These are phyloP conservation scores for Ridgeia piscesae DNA, from an alignment of 1,140 invertebrate species.

Conservation along the genomic window DNA sequence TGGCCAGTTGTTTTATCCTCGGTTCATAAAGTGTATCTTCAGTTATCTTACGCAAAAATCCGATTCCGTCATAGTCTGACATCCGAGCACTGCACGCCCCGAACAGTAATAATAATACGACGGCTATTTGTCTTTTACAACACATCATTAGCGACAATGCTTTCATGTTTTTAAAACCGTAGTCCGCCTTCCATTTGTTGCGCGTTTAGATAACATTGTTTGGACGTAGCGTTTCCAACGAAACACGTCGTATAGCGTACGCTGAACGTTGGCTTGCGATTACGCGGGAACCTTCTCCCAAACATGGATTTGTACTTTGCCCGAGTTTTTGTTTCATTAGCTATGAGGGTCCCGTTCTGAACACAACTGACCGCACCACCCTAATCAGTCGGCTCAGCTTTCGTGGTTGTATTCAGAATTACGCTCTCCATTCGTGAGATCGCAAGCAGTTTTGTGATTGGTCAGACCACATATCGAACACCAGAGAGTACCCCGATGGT, in stretches of 20 bases:
- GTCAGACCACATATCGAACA: too few relatives aligned
- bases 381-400: too few relatives aligned
- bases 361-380: too few relatives aligned
- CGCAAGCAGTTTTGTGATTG: too few relatives aligned
- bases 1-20: not conserved
- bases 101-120: not conserved
- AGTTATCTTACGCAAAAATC: not conserved
- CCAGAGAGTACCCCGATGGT: too few relatives aligned
- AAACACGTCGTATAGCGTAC: not conserved
- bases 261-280: not conserved
- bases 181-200: not conserved
- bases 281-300: not conserved
- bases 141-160: not conserved
- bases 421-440: too few relatives aligned
- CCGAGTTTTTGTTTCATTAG: too few relatives aligned
- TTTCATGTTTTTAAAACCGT: not conserved
- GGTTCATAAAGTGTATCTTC: not conserved
- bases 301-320: too few relatives aligned
- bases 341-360: too few relatives aligned
- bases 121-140: not conserved
- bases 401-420: too few relatives aligned
- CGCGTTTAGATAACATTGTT: not conserved
- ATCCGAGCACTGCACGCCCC: not conserved
- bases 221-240: not conserved
- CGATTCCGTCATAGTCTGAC: not conserved